Conservation (phyloP, 2,797 vertebrate genomes). For the Corythornis leucogaster region DNA sequence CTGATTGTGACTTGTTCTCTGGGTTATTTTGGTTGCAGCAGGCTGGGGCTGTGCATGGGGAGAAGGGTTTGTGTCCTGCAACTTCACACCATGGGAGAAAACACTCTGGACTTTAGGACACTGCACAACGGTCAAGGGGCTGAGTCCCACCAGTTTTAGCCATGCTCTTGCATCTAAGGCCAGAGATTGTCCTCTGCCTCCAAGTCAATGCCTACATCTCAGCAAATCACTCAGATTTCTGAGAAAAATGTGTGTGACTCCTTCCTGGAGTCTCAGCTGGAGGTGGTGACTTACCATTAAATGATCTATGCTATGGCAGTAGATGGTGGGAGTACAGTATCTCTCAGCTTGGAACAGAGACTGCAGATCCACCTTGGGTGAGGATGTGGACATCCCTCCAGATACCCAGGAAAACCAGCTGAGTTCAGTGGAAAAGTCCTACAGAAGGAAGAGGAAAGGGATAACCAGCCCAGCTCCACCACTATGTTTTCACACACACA, state of each 20-base stretch:
- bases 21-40: conserved; percentile 20
- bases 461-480: not conserved
- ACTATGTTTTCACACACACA: rapidly evolving
- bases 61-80: not conserved
- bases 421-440: not conserved
- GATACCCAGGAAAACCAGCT: not conserved
- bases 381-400: not conserved
- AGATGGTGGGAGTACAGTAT: not conserved
- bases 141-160: not conserved
- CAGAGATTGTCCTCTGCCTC: not conserved
- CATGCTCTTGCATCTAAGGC: not conserved
- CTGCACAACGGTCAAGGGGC: not conserved
- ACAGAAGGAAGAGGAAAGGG: not conserved
- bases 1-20: not conserved
- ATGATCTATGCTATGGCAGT: not conserved
- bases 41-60: not conserved
- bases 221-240: not conserved
- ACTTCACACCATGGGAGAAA: not conserved
- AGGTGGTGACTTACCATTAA: not conserved
- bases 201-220: not conserved
- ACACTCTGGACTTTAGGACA: not conserved
- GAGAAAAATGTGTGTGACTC: not conserved
- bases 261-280: not conserved
- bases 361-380: not conserved
- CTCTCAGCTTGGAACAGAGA: not conserved